Evolutionary conservation across 1,140 invertebrate genomes (phyloP).

Genomic region (Chlorops oryzae): DNA sequence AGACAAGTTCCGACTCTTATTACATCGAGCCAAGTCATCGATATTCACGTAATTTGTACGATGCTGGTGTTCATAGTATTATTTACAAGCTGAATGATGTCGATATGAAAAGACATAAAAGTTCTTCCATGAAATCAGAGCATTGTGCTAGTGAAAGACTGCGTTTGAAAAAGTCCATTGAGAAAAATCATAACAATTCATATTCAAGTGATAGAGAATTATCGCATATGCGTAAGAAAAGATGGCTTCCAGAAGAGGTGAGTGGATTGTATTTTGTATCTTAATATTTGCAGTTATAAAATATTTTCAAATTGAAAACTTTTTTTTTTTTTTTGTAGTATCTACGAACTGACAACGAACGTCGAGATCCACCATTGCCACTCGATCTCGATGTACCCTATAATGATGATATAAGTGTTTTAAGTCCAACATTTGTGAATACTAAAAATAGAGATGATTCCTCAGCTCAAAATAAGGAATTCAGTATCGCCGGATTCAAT

Average conservation of each 20-base stretch:
- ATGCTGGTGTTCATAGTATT: constrained; percentile 63
- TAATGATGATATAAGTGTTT: constrained; percentile 53
- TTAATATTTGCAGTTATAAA: background rate
- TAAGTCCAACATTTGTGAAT: too few relatives aligned
- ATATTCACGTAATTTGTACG: constrained; percentile 57
- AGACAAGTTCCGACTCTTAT: constrained; percentile 67
- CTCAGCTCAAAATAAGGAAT: too few relatives aligned
- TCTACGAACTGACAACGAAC: constrained; percentile 48
- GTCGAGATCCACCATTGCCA: constrained; percentile 56
- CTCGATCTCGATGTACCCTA: constrained; percentile 58
- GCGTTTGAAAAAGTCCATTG: too few relatives aligned
- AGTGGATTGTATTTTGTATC: too few relatives aligned
- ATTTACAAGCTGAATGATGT: constrained; percentile 80
- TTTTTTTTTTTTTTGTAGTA: constrained; percentile 22
- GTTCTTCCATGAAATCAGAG: constrained; percentile 16
- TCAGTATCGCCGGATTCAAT: too few relatives aligned
- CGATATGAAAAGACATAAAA: constrained; percentile 47
- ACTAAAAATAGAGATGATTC: too few relatives aligned
- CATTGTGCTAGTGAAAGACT: constrained; percentile 45
- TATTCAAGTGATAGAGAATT: constrained; percentile 14
- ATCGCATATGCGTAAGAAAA: constrained; percentile 29
- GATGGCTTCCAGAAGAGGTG: constrained; percentile 50
- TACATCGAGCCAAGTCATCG: constrained; percentile 80
- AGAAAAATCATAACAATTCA: background rate
- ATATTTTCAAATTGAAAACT: too few relatives aligned